Conservation (phyloP, 2,113 vertebrate genomes). For the Cranoglanis bouderius region DNA sequence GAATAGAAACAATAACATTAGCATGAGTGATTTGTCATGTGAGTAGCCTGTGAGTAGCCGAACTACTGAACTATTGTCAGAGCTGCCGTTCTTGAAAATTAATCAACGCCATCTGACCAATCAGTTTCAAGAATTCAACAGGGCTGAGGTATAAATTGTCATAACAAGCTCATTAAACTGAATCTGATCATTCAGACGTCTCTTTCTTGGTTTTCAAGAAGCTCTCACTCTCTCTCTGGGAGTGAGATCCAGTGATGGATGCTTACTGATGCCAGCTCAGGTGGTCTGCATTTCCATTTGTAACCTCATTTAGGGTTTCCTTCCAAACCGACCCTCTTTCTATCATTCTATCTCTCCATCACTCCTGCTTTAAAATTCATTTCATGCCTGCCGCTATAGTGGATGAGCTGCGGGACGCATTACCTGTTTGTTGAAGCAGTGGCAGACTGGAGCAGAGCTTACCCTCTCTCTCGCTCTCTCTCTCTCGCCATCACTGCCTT, state of each 20-base stretch:
- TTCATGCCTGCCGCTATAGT: background rate
- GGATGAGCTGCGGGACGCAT: constrained; percentile 47
- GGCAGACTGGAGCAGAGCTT: background rate
- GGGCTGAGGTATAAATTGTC: background rate
- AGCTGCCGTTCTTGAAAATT: background rate
- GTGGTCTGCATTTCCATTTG: constrained; percentile 51
- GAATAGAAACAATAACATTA: background rate
- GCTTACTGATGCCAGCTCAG: constrained; percentile 58
- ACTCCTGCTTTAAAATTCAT: constrained; percentile 18
- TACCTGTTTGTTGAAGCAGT: constrained; percentile 57
- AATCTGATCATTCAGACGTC: background rate
- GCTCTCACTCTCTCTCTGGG: constrained; percentile 50
- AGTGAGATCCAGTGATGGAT: constrained; percentile 65
- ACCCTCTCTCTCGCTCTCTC: constrained; percentile 14
- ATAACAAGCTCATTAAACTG: background rate
- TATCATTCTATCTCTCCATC: background rate
- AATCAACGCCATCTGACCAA: background rate
- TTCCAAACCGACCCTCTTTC: constrained; percentile 1
- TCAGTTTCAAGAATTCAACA: background rate
- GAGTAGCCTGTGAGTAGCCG: background rate
- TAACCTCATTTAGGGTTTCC: constrained; percentile 21
- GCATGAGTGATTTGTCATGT: too few relatives aligned
- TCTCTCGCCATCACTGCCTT: constrained; percentile 9
- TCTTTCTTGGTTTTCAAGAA: constrained; percentile 27
- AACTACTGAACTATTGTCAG: background rate